Percentiles rank a stretch among this genome's conserved stretches.
Conservation (phyloP, 2,888 invertebrate genomes). For the Lycophotia porphyrea region DNA sequence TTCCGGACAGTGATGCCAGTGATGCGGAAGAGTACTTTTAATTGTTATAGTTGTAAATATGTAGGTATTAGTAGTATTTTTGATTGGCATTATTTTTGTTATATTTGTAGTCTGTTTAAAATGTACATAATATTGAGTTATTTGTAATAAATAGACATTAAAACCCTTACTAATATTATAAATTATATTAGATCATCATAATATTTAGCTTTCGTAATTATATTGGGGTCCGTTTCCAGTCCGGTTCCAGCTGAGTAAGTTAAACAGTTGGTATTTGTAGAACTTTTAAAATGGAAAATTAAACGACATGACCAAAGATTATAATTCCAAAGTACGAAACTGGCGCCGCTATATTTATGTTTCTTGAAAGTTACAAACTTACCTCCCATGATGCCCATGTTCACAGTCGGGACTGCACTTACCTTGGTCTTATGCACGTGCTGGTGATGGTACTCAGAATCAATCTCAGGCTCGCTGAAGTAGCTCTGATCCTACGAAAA, state of each 20-base stretch:
- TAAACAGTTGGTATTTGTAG: neutral
- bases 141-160: too few relatives aligned
- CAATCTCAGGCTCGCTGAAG: slow-evolving; percentile 98
- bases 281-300: neutral
- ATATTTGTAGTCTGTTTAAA: too few relatives aligned
- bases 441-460: slow-evolving; percentile 97
- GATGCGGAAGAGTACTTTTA: too few relatives aligned
- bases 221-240: neutral
- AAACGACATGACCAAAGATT: neutral
- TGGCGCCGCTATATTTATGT: neutral
- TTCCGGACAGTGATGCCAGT: too few relatives aligned
- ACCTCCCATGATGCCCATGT: slow-evolving; percentile 17
- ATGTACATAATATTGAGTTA: too few relatives aligned
- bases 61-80: too few relatives aligned
- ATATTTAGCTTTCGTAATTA: neutral
- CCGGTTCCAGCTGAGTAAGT: neutral
- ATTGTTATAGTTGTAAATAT: too few relatives aligned
- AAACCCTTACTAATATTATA: too few relatives aligned
- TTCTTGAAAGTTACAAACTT: neutral
- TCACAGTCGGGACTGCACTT: slow-evolving; percentile 75
- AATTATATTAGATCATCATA: too few relatives aligned
- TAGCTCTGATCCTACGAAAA: slow-evolving; percentile 94
- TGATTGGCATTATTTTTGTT: too few relatives aligned
- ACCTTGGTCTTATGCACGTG: slow-evolving; percentile 98
- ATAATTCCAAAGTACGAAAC: neutral